Percentiles rank a stretch among this genome's conserved stretches.
Conservation (phyloP, 2,888 invertebrate genomes). For the Eueremaeus valkanovi region DNA sequence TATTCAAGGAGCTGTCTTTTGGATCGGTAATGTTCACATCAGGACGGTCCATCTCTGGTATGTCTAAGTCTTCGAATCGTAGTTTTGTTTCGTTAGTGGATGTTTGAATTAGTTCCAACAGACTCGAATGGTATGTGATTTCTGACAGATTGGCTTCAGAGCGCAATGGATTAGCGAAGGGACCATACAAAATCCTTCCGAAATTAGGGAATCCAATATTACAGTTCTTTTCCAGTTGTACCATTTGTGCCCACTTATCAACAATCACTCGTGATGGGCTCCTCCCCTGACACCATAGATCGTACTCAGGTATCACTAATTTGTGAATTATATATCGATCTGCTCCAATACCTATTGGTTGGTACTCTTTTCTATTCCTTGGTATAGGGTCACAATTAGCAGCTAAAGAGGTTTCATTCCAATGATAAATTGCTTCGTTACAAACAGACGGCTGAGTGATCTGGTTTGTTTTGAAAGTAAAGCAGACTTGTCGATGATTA, state of each 20-base stretch:
- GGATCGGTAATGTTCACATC: not conserved
- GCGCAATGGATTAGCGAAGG: not conserved
- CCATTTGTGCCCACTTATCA: not conserved
- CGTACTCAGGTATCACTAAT: not conserved
- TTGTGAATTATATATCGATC: not conserved
- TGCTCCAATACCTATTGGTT: not conserved
- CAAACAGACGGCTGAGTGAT: not conserved
- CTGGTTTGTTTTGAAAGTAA: not conserved
- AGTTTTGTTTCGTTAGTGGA: not conserved
- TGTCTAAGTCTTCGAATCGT: not conserved
- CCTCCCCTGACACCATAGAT: not conserved
- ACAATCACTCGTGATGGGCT: no score
- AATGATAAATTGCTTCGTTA: not conserved
- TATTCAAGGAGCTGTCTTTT: not conserved
- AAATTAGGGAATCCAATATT: not conserved
- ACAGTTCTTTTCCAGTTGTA: not conserved
- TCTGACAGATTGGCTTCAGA: not conserved
- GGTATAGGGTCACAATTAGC: not conserved
- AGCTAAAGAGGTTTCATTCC: not conserved
- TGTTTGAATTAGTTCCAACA: not conserved
- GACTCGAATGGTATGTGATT: not conserved
- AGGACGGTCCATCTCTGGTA: not conserved
- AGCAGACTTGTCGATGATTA: not conserved
- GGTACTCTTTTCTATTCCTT: not conserved
- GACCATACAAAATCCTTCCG: not conserved